Base-by-base conservation (phyloP, 2,113 vertebrate species). In the Hystrix cristata region DNA sequence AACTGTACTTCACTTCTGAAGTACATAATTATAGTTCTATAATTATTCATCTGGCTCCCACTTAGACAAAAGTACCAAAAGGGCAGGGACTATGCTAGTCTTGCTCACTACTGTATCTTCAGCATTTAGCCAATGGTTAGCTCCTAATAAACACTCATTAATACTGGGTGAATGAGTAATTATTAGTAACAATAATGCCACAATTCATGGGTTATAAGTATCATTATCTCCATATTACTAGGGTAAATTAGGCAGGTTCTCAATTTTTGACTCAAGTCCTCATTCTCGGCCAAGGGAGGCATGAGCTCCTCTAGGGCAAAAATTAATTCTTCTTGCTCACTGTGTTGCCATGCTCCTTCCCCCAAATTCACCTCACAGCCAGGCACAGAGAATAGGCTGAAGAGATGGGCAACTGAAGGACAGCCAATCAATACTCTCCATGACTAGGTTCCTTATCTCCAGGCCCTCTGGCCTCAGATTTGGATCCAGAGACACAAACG, bases 1-100 rank as follows among this genome's bases (percentile, higher is more conserved):
- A 87, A 60, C 0, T 82, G 38, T n/a, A 57, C 43, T 87, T 94
- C 43, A 57, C 43, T 87, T 94, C 25, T 84, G 51, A 97, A 80
- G 62, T 25, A 85, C 7, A 15, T 38, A 74, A 82, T 72, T 92
- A 14, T 21, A 84, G 48, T n/a, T 46, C 23, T 46, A 81, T n/a
- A 78, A 74, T 43, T 48, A 71, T 43, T 80, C n/a, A 84, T 19
- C 51, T 74, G 64, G 38, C 76, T 92, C 57, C 81, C 57, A 67
- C 65, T 67, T 67, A 43, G 64, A 79, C 48, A 55, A 2, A 71
- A 81, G 53, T 34, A 79, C 46, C 76, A 92, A 51, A 25, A 86
- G 43, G 55, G 16, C 79, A 95, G 72, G n/a, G 65, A 78, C 21
- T 51, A 51, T 19, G 29, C 38, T 71, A 34, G 31, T 64, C 72